Conservation (phyloP, 2,888 invertebrate species). For the Spisula subtruncata region DNA sequence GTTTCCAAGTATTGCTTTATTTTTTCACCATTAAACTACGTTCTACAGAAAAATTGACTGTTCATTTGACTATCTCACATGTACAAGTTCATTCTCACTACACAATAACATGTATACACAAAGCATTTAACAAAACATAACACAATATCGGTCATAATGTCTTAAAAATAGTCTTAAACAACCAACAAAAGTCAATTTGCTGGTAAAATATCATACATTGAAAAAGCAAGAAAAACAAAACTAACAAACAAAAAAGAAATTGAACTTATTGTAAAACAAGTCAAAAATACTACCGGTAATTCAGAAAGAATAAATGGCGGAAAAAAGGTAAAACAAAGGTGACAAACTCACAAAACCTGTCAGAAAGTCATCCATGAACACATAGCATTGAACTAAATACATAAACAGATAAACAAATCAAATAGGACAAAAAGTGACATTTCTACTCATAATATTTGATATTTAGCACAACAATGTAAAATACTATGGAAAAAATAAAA, state of each 20-base stretch:
- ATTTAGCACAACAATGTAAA: conserved; percentile 22
- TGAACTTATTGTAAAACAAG: neutral
- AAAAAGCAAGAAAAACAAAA: neutral
- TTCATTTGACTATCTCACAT: conserved; percentile 34
- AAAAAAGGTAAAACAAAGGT: neutral
- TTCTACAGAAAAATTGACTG: conserved; percentile 49
- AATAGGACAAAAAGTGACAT: neutral
- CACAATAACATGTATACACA: conserved; percentile 51
- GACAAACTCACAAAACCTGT: neutral
- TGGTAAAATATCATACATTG: conserved; percentile 5
- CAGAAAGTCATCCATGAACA: conserved; percentile 7
- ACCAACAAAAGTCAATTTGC: neutral
- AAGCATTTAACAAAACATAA: conserved; percentile 60
- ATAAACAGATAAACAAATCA: neutral
- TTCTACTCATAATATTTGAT: conserved; percentile 14
- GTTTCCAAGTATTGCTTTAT: conserved; percentile 54
- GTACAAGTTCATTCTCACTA: conserved; percentile 28
- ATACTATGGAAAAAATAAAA: conserved; percentile 8
- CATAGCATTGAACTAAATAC: conserved; percentile 12
- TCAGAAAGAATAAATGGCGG: conserved; percentile 1
- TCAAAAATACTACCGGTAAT: conserved; percentile 30
- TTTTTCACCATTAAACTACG: conserved; percentile 58
- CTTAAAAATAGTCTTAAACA: neutral
- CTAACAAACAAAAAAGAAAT: neutral
- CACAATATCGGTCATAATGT: conserved; percentile 16